phyloP scores from a whole-genome alignment of 1,140 invertebrate species.

The Daktulosphaira vitifoliae region DNA sequence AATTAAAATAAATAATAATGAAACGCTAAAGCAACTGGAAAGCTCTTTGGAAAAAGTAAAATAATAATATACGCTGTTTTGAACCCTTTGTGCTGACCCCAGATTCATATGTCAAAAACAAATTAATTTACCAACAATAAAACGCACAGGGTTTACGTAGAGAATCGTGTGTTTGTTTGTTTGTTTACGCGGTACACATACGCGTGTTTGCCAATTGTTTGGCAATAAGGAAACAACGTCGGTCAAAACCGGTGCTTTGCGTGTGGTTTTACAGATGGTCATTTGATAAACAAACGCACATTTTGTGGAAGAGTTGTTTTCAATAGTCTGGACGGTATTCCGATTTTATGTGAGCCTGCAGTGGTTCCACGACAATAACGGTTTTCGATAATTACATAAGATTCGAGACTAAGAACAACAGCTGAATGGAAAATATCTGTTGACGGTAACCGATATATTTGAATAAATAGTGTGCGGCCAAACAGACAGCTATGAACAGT shows the following conservation, averaged over 20 bases:
- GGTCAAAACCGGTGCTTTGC: background rate
- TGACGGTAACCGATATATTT: too few relatives aligned
- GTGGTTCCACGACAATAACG: too few relatives aligned
- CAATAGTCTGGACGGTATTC: background rate
- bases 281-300: slow-evolving; percentile 6
- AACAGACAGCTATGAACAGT: too few relatives aligned
- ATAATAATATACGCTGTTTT: slow-evolving; percentile 5
- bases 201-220: slow-evolving; percentile 13
- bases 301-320: slow-evolving; percentile 5
- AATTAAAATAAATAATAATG: slow-evolving; percentile 7
- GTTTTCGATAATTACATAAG: too few relatives aligned
- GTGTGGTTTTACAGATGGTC: background rate
- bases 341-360: too few relatives aligned
- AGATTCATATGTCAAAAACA: background rate
- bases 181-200: slow-evolving; percentile 7
- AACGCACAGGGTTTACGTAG: background rate
- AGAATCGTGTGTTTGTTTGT: background rate
- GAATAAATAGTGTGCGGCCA: too few relatives aligned
- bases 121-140: slow-evolving; percentile 17
- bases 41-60: slow-evolving; percentile 1
- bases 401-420: too few relatives aligned
- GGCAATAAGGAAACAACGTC: slow-evolving; percentile 9
- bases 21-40: background rate
- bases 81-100: slow-evolving; percentile 7
- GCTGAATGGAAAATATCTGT: too few relatives aligned